Evolutionary conservation across 1,140 invertebrate species (phyloP).

Genomic region (Rhopalosiphum maidis): DNA sequence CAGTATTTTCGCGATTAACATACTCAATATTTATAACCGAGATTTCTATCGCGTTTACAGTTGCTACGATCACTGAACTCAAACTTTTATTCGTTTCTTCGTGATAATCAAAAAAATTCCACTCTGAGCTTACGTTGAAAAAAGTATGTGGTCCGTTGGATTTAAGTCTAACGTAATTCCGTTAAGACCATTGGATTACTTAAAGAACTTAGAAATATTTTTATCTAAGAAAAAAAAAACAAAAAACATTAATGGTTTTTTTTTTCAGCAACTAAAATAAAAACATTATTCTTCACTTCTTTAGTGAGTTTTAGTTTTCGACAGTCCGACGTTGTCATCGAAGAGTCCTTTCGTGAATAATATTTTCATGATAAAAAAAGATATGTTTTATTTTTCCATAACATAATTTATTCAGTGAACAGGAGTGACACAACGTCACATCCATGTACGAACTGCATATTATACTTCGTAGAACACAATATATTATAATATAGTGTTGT

Average conservation of each 20-base stretch:
- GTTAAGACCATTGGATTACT: slow-evolving; percentile 27
- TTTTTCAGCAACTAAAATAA: neutral
- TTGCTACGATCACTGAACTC: neutral
- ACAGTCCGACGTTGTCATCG: neutral
- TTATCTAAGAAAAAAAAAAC: neutral
- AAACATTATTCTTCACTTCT: neutral
- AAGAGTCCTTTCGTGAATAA: neutral
- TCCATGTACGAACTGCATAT: neutral
- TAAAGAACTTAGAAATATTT: slow-evolving; percentile 25
- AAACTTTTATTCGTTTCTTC: neutral
- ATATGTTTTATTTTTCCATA: slow-evolving; percentile 17
- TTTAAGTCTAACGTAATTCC: neutral
- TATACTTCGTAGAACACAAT: neutral
- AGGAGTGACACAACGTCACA: neutral
- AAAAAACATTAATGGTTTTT: neutral
- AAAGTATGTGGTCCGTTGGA: neutral
- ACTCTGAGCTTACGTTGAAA: neutral
- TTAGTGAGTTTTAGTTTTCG: neutral
- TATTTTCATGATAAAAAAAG: neutral
- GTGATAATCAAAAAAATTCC: neutral
- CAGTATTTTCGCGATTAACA: neutral
- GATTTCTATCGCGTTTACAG: neutral
- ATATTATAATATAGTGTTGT: neutral
- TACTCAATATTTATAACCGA: neutral
- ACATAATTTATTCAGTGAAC: neutral